Evolutionary conservation across 2,797 vertebrate genomes (phyloP), one percentile per base, ranked within the genome.

Genomic region (Xenops minutus): DNA sequence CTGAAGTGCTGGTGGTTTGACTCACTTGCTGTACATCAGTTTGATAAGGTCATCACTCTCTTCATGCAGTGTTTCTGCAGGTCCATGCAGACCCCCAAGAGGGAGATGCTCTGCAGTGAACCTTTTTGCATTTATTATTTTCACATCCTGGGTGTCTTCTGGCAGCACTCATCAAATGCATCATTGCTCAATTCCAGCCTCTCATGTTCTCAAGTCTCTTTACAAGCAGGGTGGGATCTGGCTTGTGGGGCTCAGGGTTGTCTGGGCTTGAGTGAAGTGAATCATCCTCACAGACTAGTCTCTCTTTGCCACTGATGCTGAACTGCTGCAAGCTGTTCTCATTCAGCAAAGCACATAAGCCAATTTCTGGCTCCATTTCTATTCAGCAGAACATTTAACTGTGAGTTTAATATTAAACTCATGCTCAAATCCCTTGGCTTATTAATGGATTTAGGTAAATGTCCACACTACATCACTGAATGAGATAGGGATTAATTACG

Each of bases 311-410:
- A 55, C 76, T 0, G 17, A 72, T 12, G 32, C 89, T 73, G 90
- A 92, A 21, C 73, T 88, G 77, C 93, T 90, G 76, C 82, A 81
- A 88, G 59, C 80, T 8, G 3, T 86, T 92, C 82, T 82, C 77
- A 36, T 78, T 95, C 89, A 92, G 82, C 92, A 94, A 95, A 87
- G 87, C 84, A 88, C 75, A 10, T 77, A 92, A 89, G 61, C 78
- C 85, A 72, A 51, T 89, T 85, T 95, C 64, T 88, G 85, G 64
- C 88, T 95, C 54, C 30, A 8, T 92, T 91, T 89, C 68, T 75
- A 43, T 83, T 88, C 73, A 81, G 54, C 58, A 72, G 69, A 81
- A 83, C 0, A 1, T 80, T 95, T 92, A 74, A 80, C 93, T 10
- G 3, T 63, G 85, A 91, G 39, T 89, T 93, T 93, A 62, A 83